phyloP scores from a whole-genome alignment of 2,888 invertebrate genomes.

The Pandemis corylana region DNA sequence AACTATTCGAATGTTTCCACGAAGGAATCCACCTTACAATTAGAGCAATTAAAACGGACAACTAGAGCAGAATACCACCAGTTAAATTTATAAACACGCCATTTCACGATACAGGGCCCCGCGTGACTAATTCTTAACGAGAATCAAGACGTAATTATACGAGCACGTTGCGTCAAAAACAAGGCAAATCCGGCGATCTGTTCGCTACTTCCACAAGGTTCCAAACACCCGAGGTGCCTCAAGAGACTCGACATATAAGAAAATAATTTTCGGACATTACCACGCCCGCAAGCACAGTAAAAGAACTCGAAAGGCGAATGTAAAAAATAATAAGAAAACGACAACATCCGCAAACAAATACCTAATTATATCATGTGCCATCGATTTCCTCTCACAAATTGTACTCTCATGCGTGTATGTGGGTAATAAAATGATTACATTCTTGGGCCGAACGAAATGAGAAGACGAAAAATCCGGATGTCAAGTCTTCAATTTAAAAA shows the following conservation, averaged over 20 bases:
- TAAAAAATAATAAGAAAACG: conserved; percentile 52
- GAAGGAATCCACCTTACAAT: conserved; percentile 72
- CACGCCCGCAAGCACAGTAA: conserved; percentile 32
- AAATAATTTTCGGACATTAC: conserved; percentile 45
- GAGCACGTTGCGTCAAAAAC: conserved; percentile 27
- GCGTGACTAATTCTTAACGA: conserved; percentile 47
- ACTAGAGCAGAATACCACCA: conserved; percentile 55
- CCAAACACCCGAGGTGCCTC: background rate
- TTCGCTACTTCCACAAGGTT: background rate
- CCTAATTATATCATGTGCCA: conserved; percentile 45
- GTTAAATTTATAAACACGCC: conserved; percentile 51
- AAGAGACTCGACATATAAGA: conserved; percentile 37
- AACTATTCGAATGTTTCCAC: conserved; percentile 59
- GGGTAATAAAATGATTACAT: conserved; percentile 56
- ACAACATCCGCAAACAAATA: conserved; percentile 52
- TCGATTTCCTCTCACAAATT: conserved; percentile 52
- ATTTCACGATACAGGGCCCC: conserved; percentile 43
- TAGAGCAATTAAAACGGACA: conserved; percentile 70
- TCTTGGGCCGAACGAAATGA: conserved; percentile 59
- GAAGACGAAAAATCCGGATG: conserved; percentile 70
- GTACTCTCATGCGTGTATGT: conserved; percentile 22
- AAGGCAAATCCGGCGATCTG: conserved; percentile 1
- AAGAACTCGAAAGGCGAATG: conserved; percentile 35
- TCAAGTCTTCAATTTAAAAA: conserved; percentile 73
- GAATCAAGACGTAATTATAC: conserved; percentile 27